A percentile compares a stretch with the other conserved stretches of the same genome.
These are phyloP conservation scores for Dipus sagitta DNA, from an alignment of 2,797 vertebrate genomes.

Conservation along the genomic window DNA sequence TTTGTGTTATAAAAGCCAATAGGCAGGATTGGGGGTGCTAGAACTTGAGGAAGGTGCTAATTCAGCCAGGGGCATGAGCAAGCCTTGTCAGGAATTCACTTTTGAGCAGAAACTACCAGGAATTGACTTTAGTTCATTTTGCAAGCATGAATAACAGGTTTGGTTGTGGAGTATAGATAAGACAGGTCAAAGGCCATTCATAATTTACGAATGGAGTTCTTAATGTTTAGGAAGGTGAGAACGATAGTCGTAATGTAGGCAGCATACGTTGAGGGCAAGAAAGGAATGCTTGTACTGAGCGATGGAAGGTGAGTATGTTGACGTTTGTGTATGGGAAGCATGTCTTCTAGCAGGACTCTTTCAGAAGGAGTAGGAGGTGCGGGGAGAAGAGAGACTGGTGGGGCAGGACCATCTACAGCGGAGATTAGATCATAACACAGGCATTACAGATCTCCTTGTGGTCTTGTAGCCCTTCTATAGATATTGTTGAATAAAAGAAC, in stretches of 20 bases:
- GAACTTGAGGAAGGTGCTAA: background rate
- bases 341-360: background rate
- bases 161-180: conserved; percentile 16
- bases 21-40: background rate
- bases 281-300: background rate
- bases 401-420: background rate
- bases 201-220: background rate
- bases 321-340: background rate
- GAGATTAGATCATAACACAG: background rate
- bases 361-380: background rate
- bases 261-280: background rate
- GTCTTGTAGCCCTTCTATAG: background rate
- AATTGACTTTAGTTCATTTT: conserved; percentile 23
- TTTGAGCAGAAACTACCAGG: background rate
- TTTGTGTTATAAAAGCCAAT: conserved; percentile 51
- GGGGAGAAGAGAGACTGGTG: background rate
- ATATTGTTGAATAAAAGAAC: background rate
- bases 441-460: background rate
- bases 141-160: background rate
- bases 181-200: background rate
- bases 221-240: background rate
- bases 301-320: background rate
- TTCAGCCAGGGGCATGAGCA: background rate
- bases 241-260: background rate
- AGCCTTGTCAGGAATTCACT: background rate